Base-by-base conservation (phyloP, 2,888 invertebrate species). In the Argyresthia goedartella region DNA sequence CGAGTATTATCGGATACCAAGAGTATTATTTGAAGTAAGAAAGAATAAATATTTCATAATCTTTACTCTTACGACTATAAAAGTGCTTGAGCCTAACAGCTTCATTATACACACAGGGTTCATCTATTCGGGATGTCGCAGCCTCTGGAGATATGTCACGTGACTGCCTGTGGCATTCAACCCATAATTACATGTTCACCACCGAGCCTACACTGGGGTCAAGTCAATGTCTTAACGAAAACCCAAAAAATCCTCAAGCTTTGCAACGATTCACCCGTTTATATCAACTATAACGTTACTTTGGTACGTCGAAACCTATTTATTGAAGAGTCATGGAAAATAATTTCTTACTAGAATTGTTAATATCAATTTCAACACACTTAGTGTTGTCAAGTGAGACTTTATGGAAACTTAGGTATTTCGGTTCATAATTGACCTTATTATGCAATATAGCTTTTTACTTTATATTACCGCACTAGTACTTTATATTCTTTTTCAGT, bases 261-360 rank as follows among this genome's bases (percentile, higher is more conserved):
- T 0, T 87, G 86, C 53, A 94, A 92, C 62, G 91, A 93, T 65
- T 92, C 93, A 0, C 92, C 93, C 1, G 91, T 93, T 43, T 67
- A 81, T 48, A 92, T 93, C 0, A 69, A 84, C 57, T 90, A 88
- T 60, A 85, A 72, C 51, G 79, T 87, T 1, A 69, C 73, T 46
- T 68, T 90, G 81, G 89, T 89, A 65, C 69, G 78, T 33, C 4
- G 8, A 39, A 11, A 39, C 39, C 9, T 39, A 11, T 39, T 8
- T 39, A 11, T 39, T 8, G 8, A 39, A 39, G n/a, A n/a, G 39
- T 11, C 39, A 39, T 4, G 2, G 25, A 25, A 25, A 25, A 25
- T 25, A 25, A 25, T 25, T 25, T 2, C 25, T n/a, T 25, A 25
- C 6, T 4, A 25, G 6, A 25, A 25, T 25, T 25, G 25, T 6